Evolutionary conservation across 2,797 vertebrate species (phyloP), one percentile per base, ranked within the genome.

Genomic region (Decapterus maruadsi): DNA sequence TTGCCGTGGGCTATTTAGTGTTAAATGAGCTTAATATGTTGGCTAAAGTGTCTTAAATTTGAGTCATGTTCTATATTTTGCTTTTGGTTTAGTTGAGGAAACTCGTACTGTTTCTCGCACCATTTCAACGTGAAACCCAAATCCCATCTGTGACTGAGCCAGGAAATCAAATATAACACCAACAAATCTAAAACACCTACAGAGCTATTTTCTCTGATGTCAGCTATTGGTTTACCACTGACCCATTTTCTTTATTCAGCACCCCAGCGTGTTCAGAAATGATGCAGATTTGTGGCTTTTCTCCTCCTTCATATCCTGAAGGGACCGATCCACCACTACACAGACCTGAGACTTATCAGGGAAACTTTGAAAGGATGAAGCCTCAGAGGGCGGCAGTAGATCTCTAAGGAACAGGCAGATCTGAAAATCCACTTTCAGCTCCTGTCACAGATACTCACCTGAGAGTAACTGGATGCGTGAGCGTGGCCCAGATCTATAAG

Each of bases 201-300:
- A 42, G 56, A 66, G 50, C 4, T 77, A 45, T 72, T 66, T 68
- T 6, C 45, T 57, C 38, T 72, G 59, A 55, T 59, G 60, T 34
- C 65, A 53, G 63, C 53, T 36, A 29, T 36, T 10, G 55, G 10
- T 72, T 66, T 60, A 61, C 26, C 60, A 42, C 26, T 46, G 61
- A 64, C 72, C 73, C 43, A 61, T 53, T 74, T 76, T 61, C 66
- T 72, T 56, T 29, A 55, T 65, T 67, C 40, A 51, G 56, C 54
- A n/a, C 48, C 51, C 26, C 36, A 1, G 8, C 8, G 8, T 53
- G 59, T 19, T 83, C 71, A 53, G 57, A 57, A 17, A 1, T 11
- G 43, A 54, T 40, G 55, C 4, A 8, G 54, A 36, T 40, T 20
- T 42, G 59, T 22, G 45, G 34, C 5, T 26, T 22, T 14, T 1